Base-by-base conservation (phyloP, 2,113 vertebrate species). In the Tylochromis polylepis region DNA sequence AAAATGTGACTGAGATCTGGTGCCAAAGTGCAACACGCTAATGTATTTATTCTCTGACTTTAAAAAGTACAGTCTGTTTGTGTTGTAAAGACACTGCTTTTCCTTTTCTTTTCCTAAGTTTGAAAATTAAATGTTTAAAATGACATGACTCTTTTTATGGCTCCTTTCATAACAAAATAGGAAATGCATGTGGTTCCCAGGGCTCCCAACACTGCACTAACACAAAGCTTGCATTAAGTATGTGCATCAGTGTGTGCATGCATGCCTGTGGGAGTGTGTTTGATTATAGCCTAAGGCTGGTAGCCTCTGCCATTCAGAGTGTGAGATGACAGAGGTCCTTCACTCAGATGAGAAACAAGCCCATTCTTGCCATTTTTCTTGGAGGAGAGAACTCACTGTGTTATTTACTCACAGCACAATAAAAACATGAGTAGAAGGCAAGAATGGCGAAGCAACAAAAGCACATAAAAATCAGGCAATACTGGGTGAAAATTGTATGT, bases 321-420 rank as follows among this genome's bases (percentile, higher is more conserved):
- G 84, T 90, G 75, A 93, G 85, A 93, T 94, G 92, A 92, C 92
- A 95, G 87, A 85, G 86, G 92, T 93, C 95, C 90, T 93, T 95
- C 85, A 83, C 87, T 89, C 62, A 36, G 84, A 86, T 90, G 87
- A 93, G 86, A 94, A 93, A 95, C 93, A 94, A 94, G 94, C 89
- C 91, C 91, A 92, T 93, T 95, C 95, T 93, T 95, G 94, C 93
- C 91, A 94, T 93, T 92, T 91, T 93, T 92, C 31, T 38, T 15
- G 22, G 81, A 86, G 78, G 84, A 51, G 60, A 89, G 81, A 82
- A 89, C 85, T 87, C 60, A 83, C 82, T 82, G 79, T 81, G 57
- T 57, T 86, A 60, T 93, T 92, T 86, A 89, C 85, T 55, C 49
- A 15, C 56, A 58, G 62, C 27, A 88, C 81, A 92, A 92, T 78